These are phyloP conservation scores for Drosophila villosipedis DNA, from an alignment of 2,888 invertebrate species.

Conservation along the genomic window DNA sequence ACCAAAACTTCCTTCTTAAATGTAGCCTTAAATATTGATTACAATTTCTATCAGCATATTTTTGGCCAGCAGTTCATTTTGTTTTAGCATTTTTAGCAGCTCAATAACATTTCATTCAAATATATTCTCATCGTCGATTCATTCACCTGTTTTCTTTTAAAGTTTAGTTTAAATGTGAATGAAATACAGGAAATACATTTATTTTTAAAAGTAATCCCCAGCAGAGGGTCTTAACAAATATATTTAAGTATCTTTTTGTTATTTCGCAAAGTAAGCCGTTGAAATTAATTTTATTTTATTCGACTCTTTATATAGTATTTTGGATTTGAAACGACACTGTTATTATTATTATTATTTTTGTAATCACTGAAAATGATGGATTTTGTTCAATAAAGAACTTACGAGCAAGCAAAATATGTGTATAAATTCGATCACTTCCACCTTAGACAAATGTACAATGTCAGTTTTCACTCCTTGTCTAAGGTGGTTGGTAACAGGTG, in stretches of 20 bases:
- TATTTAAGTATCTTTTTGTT: neutral
- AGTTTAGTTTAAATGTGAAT: neutral
- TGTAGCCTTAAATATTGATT: constrained; percentile 8
- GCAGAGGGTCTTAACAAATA: neutral
- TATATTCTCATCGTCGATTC: neutral
- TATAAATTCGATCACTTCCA: neutral
- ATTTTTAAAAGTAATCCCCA: neutral
- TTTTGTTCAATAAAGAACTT: neutral
- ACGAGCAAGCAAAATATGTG: neutral
- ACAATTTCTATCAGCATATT: constrained; percentile 1
- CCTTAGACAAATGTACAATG: neutral
- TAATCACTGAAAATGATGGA: neutral
- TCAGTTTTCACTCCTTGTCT: neutral
- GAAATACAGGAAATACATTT: neutral
- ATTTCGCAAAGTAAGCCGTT: neutral
- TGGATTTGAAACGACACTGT: neutral
- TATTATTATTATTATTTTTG: neutral
- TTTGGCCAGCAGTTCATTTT: constrained; percentile 3
- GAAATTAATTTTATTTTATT: neutral
- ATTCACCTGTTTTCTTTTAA: neutral
- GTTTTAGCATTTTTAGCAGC: neutral
- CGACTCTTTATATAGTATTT: neutral
- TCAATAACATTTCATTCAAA: neutral
- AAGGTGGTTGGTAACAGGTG: neutral
- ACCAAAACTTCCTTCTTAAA: neutral